Evolutionary conservation across 2,888 invertebrate species (phyloP).

Genomic region (Scaptomyza parva): DNA sequence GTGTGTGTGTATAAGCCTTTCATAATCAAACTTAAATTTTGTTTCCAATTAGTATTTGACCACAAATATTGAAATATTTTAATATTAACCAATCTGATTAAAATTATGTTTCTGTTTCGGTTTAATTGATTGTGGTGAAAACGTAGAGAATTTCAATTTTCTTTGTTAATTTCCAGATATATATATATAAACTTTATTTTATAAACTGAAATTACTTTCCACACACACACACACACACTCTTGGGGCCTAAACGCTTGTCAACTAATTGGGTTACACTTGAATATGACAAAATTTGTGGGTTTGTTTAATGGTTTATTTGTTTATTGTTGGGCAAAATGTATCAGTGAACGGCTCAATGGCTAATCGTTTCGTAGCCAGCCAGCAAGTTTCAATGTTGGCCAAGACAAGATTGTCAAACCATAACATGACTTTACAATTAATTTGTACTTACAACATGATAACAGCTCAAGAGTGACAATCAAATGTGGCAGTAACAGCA

Average conservation of each 20-base stretch:
- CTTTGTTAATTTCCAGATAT: too few species aligned
- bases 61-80: constrained; percentile 9
- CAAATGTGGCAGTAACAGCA: constrained; percentile 19
- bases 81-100: neutral
- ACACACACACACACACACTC: constrained; percentile 1
- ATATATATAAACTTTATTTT: too few species aligned
- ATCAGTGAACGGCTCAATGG: constrained; percentile 8
- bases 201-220: neutral
- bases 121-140: neutral
- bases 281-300: constrained; percentile 42
- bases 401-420: constrained; percentile 66
- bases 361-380: neutral
- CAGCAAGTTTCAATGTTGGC: constrained; percentile 30
- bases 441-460: constrained; percentile 65
- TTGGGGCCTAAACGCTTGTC: constrained; percentile 46
- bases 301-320: constrained; percentile 6
- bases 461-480: constrained; percentile 54
- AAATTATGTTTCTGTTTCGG: neutral
- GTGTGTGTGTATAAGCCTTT: constrained; percentile 30
- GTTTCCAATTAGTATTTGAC: constrained; percentile 25
- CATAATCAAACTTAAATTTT: constrained; percentile 13
- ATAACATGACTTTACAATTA: constrained; percentile 78
- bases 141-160: neutral
- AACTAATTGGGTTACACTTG: constrained; percentile 65
- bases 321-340: constrained; percentile 13